Evolutionary conservation across 1,140 invertebrate species (phyloP).

Genomic region (Bombus soroeensis): DNA sequence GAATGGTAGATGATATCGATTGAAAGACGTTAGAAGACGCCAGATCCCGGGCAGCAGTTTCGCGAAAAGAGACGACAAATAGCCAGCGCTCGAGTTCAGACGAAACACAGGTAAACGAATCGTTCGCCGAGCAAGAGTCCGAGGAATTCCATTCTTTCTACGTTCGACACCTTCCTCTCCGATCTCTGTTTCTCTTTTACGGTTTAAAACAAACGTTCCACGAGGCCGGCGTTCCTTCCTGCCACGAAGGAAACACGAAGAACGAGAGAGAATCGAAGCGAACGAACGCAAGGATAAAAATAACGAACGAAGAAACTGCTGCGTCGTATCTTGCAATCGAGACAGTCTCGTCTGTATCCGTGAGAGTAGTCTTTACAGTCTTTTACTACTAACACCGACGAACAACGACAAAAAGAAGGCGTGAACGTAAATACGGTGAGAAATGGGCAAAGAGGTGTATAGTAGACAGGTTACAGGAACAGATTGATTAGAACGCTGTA

Average conservation of each 20-base stretch:
- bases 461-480: conserved; percentile 73
- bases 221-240: conserved; percentile 11
- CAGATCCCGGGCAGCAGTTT: conserved; percentile 56
- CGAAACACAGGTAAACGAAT: no score
- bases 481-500: conserved; percentile 82
- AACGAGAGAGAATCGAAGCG: no score
- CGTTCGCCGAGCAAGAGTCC: not conserved
- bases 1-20: not conserved
- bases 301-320: conserved; percentile 47
- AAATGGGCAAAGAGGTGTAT: not conserved
- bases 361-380: conserved; percentile 35
- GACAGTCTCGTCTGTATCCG: conserved; percentile 50
- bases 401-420: conserved; percentile 25
- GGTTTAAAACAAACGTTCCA: not conserved
- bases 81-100: no score
- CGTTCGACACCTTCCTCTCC: not conserved
- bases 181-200: not conserved
- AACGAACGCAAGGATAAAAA: not conserved
- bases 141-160: not conserved
- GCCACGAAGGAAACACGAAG: not conserved
- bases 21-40: not conserved
- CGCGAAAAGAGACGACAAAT: not conserved
- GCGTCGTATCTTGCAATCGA: conserved; percentile 44
- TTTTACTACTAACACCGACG: conserved; percentile 50
- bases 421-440: not conserved